Percentiles rank a stretch among this genome's conserved stretches.
These are phyloP conservation scores for Drosophila mercatorum DNA, from an alignment of 2,888 invertebrate species.

Conservation along the genomic window DNA sequence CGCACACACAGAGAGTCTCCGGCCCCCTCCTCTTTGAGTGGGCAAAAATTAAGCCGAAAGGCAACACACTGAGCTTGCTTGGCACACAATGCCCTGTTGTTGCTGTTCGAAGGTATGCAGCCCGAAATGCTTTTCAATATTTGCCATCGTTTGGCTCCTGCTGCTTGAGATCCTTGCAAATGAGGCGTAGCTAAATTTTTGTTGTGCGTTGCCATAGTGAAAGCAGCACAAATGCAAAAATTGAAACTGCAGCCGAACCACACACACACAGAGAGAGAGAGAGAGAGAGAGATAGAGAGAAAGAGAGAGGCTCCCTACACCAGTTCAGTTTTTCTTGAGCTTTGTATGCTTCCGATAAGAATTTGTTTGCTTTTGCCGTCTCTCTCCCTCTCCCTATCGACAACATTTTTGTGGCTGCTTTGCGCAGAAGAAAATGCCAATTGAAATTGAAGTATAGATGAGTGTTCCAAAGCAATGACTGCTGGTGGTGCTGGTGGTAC, in stretches of 20 bases:
- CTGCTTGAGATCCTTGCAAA: conserved; percentile 61
- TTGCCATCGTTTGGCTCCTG: conserved; percentile 36
- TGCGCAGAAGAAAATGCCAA: conserved; percentile 70
- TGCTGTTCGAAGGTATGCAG: conserved; percentile 54
- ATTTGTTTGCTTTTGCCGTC: conserved; percentile 67
- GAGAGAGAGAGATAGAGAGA: no score
- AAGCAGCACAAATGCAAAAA: conserved; percentile 45
- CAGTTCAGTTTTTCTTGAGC: conserved; percentile 31
- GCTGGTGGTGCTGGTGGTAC: background rate
- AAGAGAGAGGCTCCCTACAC: background rate
- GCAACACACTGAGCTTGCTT: conserved; percentile 16
- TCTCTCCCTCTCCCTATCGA: background rate
- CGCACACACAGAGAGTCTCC: background rate
- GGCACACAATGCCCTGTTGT: conserved; percentile 13
- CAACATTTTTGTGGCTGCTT: conserved; percentile 71
- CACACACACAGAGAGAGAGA: background rate
- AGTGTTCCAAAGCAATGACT: conserved; percentile 48
- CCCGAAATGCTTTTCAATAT: conserved; percentile 70
- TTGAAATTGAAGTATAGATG: conserved; percentile 75
- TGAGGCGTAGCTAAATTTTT: conserved; percentile 65
- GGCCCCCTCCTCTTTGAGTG: background rate
- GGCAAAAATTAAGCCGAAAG: conserved; percentile 59
- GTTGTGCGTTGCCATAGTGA: conserved; percentile 45
- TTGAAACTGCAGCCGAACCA: conserved; percentile 30
- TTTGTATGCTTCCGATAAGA: conserved; percentile 70